Conservation (phyloP, 2,113 vertebrate species). For the Phaethornis superciliosus region DNA sequence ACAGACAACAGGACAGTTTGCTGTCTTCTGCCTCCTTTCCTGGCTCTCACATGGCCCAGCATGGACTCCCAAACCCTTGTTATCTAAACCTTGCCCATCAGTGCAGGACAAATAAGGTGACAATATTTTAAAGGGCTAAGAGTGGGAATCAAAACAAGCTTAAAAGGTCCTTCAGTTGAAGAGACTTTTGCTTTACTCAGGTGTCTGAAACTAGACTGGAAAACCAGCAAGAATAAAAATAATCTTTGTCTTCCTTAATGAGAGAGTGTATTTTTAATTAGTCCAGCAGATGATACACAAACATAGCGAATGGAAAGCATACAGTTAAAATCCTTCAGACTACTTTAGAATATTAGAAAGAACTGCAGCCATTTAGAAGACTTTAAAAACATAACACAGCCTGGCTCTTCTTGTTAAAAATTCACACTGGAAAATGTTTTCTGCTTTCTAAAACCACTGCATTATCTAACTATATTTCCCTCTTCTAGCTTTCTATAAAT, state of each 20-base stretch:
- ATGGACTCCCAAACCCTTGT: neutral
- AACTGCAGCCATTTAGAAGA: neutral
- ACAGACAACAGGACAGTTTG: neutral
- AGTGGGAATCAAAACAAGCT: neutral
- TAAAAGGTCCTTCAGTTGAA: neutral
- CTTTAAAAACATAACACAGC: neutral
- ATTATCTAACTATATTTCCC: slow-evolving; percentile 26
- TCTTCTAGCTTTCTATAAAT: slow-evolving; percentile 44
- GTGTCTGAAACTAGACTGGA: neutral
- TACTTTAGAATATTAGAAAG: neutral
- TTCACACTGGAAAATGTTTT: neutral
- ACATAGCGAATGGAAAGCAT: neutral
- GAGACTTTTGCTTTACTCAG: neutral
- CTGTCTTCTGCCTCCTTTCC: neutral
- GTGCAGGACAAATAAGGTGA: neutral
- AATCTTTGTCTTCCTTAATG: neutral
- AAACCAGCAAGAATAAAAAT: neutral
- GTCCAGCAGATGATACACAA: neutral
- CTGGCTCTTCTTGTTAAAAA: neutral
- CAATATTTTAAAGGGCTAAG: neutral
- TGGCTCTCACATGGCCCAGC: neutral
- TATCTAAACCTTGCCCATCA: neutral
- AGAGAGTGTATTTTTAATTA: neutral
- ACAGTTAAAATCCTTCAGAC: neutral
- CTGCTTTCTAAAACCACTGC: slow-evolving; percentile 37